These are phyloP conservation scores for Spilogale gracilis DNA, from an alignment of 2,113 vertebrate species.

Conservation along the genomic window DNA sequence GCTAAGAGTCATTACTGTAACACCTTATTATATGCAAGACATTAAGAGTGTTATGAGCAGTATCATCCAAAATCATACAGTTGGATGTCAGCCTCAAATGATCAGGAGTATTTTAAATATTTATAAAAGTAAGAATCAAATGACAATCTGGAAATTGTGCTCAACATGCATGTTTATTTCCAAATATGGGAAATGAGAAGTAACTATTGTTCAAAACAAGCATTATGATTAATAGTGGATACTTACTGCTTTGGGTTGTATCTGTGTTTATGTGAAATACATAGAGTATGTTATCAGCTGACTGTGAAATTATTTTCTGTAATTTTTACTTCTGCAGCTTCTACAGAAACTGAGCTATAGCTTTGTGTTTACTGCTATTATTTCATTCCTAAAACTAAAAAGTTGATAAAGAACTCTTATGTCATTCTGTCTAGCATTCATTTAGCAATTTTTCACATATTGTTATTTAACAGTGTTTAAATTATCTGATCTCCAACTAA, in stretches of 20 bases:
- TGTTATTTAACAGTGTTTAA: conserved; percentile 24
- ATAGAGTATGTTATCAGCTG: background rate
- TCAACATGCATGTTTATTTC: background rate
- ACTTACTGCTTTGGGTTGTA: background rate
- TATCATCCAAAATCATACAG: background rate
- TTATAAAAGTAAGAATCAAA: background rate
- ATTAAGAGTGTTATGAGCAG: background rate
- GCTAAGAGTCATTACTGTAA: background rate
- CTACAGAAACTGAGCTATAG: background rate
- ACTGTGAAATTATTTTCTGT: background rate
- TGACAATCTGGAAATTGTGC: background rate
- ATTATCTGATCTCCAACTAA: background rate
- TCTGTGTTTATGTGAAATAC: background rate
- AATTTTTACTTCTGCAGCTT: background rate
- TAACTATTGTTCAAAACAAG: background rate
- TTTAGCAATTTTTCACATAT: conserved; percentile 25
- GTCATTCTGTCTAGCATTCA: background rate
- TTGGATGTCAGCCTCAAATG: background rate
- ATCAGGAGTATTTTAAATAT: background rate
- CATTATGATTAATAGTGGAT: background rate
- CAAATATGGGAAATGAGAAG: background rate
- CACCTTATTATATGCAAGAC: background rate
- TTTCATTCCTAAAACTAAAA: background rate
- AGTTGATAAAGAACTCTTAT: background rate
- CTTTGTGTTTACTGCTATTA: background rate